These are phyloP conservation scores for Gallinago solitaria DNA, from an alignment of 2,797 vertebrate species.

Conservation along the genomic window DNA sequence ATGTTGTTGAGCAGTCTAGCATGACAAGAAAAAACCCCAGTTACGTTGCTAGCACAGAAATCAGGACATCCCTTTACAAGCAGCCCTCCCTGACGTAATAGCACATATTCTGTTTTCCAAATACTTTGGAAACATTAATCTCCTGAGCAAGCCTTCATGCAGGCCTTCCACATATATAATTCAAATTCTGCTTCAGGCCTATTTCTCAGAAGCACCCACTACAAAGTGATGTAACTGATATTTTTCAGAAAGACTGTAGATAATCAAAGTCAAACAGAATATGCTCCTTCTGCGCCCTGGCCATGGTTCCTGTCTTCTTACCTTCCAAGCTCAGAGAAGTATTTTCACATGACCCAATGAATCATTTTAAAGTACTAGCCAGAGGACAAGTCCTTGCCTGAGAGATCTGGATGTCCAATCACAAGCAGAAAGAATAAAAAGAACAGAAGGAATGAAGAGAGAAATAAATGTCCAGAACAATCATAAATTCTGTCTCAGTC, in stretches of 20 bases:
- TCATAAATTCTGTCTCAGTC: not conserved
- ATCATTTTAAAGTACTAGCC: not conserved
- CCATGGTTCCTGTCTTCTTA: not conserved
- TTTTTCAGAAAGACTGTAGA: slow-evolving; percentile 1
- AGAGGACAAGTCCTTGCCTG: not conserved
- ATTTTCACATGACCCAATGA: not conserved
- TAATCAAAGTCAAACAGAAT: not conserved
- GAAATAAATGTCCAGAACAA: not conserved
- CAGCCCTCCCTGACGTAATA: not conserved
- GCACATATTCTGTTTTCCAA: not conserved
- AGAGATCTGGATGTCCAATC: not conserved
- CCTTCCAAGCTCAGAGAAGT: not conserved
- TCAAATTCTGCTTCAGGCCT: slow-evolving; percentile 41
- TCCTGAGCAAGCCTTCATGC: not conserved
- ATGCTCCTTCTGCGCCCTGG: not conserved
- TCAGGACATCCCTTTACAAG: not conserved
- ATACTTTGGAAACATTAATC: not conserved
- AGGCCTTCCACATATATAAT: slow-evolving; percentile 29
- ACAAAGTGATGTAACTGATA: not conserved
- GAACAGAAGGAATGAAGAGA: not conserved
- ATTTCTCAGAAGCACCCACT: slow-evolving; percentile 13
- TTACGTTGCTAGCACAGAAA: not conserved
- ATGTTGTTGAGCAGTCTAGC: not conserved
- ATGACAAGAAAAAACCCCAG: not conserved
- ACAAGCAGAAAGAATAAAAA: not conserved